Evolutionary conservation across 2,888 invertebrate species (phyloP), one percentile per base, ranked within the genome.

Genomic region (Drosophila quinaria): DNA sequence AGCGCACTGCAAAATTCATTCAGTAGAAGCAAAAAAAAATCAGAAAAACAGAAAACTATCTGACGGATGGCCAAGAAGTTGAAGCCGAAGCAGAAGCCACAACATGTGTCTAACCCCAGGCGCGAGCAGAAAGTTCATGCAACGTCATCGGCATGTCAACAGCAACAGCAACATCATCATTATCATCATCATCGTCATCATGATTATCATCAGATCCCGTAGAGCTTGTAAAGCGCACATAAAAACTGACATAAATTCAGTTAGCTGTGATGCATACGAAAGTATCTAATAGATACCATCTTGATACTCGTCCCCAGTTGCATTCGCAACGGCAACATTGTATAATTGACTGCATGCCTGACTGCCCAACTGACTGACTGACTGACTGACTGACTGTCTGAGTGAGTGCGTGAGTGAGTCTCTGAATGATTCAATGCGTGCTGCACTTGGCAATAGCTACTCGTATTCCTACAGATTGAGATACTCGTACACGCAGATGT

Each of bases 221-320:
- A 42, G 47, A 61, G 67, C 66, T 59, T 74, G 69, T 60, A 31
- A 60, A 61, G 76, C 59, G 61, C 70, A 79, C 67, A 80, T 74
- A 74, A 74, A 81, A 80, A 73, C 88, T 74, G 89, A 87, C 89
- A 87, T 82, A 78, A 89, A 86, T 85, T 87, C 86, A 85, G 86
- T 80, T 85, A 82, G 86, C 74, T 82, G 88, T 49, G 78, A 56
- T 89, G 87, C 89, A 84, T 84, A 74, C 81, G 78, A 81, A 76
- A 80, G 81, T 84, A 88, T 83, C 84, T 89, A 71, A 84, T 78
- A 84, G 89, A 89, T 81, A 74, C 76, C 78, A 89, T 87, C 89
- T 87, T 75, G 70, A 65, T 76, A 42, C 62, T 65, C 70, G 70
- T 79, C 56, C 60, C 56, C 56, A 65, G 49, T 49, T 69, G 54